These are phyloP conservation scores for Sminthopsis crassicaudata DNA, from an alignment of 2,113 vertebrate species.

Conservation along the genomic window DNA sequence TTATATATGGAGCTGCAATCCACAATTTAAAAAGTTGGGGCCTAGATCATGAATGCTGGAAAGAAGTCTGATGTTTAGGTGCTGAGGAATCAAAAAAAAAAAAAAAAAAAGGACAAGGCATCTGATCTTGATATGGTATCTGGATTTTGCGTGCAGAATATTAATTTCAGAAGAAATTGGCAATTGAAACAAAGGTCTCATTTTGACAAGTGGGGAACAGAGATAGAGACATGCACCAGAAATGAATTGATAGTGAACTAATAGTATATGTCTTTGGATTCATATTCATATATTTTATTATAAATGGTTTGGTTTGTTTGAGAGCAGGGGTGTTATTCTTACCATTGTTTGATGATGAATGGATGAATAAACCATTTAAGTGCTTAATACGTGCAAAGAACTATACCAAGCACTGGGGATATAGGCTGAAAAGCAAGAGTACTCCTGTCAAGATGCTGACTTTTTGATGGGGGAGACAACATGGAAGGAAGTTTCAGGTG, in stretches of 20 bases:
- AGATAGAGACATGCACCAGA: not conserved
- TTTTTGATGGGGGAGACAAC: not conserved
- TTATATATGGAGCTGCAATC: too few species aligned
- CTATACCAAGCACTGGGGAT: not conserved
- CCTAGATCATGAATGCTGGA: not conserved
- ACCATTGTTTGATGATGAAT: not conserved
- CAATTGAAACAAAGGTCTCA: not conserved
- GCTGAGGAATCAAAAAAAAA: not conserved
- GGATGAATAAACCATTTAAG: not conserved
- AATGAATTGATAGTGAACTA: not conserved
- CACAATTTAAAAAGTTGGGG: too few species aligned
- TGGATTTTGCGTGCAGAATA: not conserved
- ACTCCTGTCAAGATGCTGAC: not conserved
- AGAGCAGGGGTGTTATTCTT: not conserved
- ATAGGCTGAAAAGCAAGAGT: not conserved
- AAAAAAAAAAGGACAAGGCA: not conserved
- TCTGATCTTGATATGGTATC: not conserved
- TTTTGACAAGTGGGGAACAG: not conserved
- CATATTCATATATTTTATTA: not conserved
- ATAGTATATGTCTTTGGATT: not conserved
- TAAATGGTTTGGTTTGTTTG: not conserved
- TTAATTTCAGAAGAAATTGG: not conserved
- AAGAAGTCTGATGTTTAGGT: not conserved
- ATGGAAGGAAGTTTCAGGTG: not conserved
- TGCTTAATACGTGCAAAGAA: not conserved